phyloP scores from a whole-genome alignment of 1,140 invertebrate species.

The Araneus ventricosus region DNA sequence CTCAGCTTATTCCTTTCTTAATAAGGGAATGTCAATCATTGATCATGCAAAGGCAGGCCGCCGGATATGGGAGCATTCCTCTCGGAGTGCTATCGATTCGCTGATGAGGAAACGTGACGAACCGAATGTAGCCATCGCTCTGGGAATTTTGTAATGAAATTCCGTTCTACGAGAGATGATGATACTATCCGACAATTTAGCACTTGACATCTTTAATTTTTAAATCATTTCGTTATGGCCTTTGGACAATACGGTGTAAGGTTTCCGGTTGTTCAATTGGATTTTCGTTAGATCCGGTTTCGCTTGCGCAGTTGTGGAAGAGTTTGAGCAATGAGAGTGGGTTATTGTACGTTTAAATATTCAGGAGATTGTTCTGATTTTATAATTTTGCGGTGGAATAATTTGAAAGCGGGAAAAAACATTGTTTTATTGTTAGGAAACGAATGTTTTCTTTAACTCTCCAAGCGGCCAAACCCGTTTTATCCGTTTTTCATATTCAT shows the following conservation, averaged over 20 bases:
- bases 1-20: neutral
- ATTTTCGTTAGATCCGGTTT: no score
- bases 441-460: no score
- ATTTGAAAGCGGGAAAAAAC: no score
- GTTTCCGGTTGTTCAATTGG: no score
- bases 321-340: no score
- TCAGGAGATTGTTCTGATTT: no score
- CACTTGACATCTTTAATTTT: neutral
- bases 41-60: neutral
- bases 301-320: no score
- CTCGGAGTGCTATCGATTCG: neutral
- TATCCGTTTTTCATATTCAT: no score
- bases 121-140: neutral
- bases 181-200: neutral
- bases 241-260: neutral
- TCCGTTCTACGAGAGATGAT: neutral
- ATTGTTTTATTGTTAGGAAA: no score
- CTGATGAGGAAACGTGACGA: neutral
- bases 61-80: neutral
- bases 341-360: no score
- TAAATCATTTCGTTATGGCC: neutral
- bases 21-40: conserved; percentile 3
- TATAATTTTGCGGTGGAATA: no score
- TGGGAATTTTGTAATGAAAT: conserved; percentile 18
- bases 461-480: no score